Conservation (phyloP, 2,888 invertebrate species). For the Cataglyphis albicans region DNA sequence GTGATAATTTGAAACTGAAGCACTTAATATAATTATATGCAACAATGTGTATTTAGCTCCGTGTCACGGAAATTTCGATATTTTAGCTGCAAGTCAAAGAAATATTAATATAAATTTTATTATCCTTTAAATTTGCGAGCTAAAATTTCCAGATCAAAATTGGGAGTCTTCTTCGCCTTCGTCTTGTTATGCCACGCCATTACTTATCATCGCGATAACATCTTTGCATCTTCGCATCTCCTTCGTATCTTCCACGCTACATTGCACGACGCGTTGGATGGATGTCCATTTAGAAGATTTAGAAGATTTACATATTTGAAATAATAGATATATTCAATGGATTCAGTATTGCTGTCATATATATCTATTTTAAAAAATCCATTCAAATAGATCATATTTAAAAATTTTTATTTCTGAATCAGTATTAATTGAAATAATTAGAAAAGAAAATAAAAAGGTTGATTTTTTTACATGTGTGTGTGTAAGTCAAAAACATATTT, state of each 20-base stretch:
- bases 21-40: neutral
- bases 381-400: neutral
- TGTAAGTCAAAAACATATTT: neutral
- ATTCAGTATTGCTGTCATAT: neutral
- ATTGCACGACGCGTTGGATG: neutral
- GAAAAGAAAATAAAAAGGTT: neutral
- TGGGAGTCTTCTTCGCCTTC: neutral
- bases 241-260: neutral
- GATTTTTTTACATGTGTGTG: neutral
- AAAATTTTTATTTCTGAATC: slow-evolving; percentile 1
- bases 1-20: neutral
- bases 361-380: neutral
- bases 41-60: neutral
- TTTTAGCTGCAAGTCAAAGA: neutral
- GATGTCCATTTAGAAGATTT: too few species aligned
- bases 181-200: neutral
- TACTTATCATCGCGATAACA: neutral
- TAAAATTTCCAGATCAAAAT: neutral
- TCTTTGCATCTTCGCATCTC: neutral
- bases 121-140: neutral
- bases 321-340: neutral
- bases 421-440: neutral
- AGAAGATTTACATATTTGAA: slow-evolving; percentile 15
- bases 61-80: neutral
- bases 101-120: slow-evolving; percentile 3